Percentiles rank a stretch among this genome's conserved stretches.
Conservation (phyloP, 2,113 vertebrate genomes). For the Xerus inauris region DNA sequence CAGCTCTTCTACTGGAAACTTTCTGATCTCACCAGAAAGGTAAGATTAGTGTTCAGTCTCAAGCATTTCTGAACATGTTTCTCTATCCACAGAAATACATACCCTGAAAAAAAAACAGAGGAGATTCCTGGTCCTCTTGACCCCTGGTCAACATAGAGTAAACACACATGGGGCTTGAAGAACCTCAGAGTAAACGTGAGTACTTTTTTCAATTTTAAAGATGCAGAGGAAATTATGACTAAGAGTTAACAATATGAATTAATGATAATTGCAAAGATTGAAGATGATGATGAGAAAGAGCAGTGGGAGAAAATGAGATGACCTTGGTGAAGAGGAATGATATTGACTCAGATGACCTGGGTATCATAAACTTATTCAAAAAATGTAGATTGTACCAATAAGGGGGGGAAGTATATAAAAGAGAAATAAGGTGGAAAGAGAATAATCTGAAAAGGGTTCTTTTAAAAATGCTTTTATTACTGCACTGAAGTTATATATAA, state of each 20-base stretch:
- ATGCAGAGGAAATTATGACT: neutral
- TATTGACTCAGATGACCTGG: neutral
- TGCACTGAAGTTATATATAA: too few species aligned
- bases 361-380: neutral
- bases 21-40: neutral
- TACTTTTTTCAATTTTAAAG: conserved; percentile 44
- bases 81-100: neutral
- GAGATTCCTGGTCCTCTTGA: neutral
- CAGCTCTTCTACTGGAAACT: neutral
- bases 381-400: neutral
- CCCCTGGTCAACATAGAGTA: neutral
- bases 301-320: neutral
- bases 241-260: neutral
- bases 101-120: neutral
- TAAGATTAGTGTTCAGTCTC: neutral
- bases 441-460: neutral
- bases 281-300: neutral
- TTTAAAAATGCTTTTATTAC: neutral
- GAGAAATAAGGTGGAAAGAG: neutral
- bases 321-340: neutral
- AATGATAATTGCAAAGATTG: neutral
- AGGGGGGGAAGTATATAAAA: neutral
- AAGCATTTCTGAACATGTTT: conserved; percentile 43
- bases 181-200: conserved; percentile 48
- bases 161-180: conserved; percentile 40